These are phyloP conservation scores for Nymphalis urticae DNA, from an alignment of 2,888 invertebrate species.

Conservation along the genomic window DNA sequence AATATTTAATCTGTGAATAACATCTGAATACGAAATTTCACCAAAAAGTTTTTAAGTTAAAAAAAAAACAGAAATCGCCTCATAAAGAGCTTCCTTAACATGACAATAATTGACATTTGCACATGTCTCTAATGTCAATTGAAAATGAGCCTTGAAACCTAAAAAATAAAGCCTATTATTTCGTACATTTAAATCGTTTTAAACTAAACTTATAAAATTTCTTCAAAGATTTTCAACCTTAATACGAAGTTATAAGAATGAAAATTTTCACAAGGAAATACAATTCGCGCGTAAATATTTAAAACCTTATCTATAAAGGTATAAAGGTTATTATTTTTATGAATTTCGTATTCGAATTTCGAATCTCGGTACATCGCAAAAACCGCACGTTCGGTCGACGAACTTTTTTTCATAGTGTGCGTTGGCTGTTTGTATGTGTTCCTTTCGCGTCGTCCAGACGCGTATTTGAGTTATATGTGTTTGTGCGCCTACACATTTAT, in stretches of 20 bases:
- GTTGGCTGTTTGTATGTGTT: constrained; percentile 20
- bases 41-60: constrained; percentile 16
- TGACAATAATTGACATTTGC: constrained; percentile 39
- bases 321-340: constrained; percentile 16
- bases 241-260: constrained; percentile 7
- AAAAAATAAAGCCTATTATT: constrained; percentile 25
- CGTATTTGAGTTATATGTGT: constrained; percentile 11
- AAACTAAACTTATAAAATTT: not conserved
- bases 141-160: constrained; percentile 20
- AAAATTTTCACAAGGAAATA: constrained; percentile 9
- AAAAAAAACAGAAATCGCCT: constrained; percentile 31
- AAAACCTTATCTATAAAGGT: not conserved
- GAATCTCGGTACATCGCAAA: constrained; percentile 55
- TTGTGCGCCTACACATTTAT: constrained; percentile 10
- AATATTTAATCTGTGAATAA: not conserved
- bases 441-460: constrained; percentile 4
- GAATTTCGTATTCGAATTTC: constrained; percentile 38
- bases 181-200: not conserved
- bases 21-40: constrained; percentile 13
- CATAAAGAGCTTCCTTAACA: constrained; percentile 41
- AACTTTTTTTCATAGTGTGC: constrained; percentile 46
- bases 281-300: not conserved
- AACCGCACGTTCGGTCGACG: constrained; percentile 54
- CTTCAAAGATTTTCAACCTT: constrained; percentile 21
- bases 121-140: constrained; percentile 2